Conservation (phyloP, 2,797 vertebrate species). For the Glyptemys insculpta region DNA sequence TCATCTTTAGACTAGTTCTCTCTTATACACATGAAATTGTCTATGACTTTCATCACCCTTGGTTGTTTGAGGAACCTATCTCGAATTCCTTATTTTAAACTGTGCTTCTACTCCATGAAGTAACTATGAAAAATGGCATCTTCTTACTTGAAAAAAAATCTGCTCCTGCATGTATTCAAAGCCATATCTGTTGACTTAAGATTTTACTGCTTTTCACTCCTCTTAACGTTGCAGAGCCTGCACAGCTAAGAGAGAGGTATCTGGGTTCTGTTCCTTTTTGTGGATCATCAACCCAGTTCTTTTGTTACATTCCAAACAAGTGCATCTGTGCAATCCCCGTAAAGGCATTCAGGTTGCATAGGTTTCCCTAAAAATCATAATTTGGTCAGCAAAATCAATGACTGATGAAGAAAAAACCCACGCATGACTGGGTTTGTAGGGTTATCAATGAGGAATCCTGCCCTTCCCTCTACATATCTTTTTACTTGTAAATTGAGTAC, state of each 20-base stretch:
- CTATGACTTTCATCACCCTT: background rate
- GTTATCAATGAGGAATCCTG: background rate
- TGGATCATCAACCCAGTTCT: background rate
- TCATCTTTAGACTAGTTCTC: background rate
- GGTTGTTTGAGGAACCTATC: background rate
- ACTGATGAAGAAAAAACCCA: background rate
- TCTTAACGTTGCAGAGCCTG: background rate
- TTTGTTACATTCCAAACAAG: background rate
- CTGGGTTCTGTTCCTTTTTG: background rate
- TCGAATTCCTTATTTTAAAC: constrained; percentile 19
- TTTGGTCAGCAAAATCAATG: background rate
- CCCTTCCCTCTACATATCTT: background rate
- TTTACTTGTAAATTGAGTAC: background rate
- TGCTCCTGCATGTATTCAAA: background rate
- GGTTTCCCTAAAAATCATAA: background rate
- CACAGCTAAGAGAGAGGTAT: background rate
- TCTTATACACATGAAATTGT: accelerated
- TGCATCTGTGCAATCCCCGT: background rate
- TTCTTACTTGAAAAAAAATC: background rate
- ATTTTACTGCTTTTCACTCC: constrained; percentile 5
- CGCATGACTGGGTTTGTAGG: background rate
- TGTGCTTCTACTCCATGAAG: background rate
- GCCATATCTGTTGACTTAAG: background rate
- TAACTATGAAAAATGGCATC: background rate
- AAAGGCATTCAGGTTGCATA: background rate